Conservation (phyloP, 2,797 vertebrate genomes). For the Phoebastria nigripes region DNA sequence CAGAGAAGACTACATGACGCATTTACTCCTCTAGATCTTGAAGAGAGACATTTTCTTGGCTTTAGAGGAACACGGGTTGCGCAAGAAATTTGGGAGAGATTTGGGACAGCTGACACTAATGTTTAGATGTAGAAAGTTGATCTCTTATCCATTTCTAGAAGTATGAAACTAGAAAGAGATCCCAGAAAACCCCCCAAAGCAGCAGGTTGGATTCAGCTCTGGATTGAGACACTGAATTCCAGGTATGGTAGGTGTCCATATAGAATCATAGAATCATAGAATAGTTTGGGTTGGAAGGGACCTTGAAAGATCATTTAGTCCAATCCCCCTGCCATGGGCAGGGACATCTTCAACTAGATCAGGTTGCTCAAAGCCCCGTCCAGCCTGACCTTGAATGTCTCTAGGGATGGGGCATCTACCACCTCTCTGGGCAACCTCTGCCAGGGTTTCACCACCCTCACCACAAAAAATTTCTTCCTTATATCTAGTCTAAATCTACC, state of each 20-base stretch:
- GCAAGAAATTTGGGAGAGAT: neutral
- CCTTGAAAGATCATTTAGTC: too few relatives aligned
- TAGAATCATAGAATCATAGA: too few relatives aligned
- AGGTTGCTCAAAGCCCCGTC: too few relatives aligned
- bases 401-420: too few relatives aligned
- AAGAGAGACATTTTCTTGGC: neutral
- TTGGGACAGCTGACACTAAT: neutral
- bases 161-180: neutral
- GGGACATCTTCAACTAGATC: too few relatives aligned
- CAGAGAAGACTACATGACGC: neutral
- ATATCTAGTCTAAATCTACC: too few relatives aligned
- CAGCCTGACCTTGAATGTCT: too few relatives aligned
- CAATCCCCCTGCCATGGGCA: too few relatives aligned
- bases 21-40: neutral
- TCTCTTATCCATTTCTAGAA: neutral
- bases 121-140: neutral
- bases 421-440: too few relatives aligned
- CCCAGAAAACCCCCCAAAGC: neutral
- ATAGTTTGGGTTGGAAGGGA: too few relatives aligned
- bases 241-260: neutral
- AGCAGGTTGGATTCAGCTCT: neutral
- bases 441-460: too few relatives aligned
- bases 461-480: too few relatives aligned
- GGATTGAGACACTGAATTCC: neutral
- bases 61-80: neutral